Evolutionary conservation across 1,140 invertebrate species (phyloP).

Genomic region (Paraescarpia echinospica): DNA sequence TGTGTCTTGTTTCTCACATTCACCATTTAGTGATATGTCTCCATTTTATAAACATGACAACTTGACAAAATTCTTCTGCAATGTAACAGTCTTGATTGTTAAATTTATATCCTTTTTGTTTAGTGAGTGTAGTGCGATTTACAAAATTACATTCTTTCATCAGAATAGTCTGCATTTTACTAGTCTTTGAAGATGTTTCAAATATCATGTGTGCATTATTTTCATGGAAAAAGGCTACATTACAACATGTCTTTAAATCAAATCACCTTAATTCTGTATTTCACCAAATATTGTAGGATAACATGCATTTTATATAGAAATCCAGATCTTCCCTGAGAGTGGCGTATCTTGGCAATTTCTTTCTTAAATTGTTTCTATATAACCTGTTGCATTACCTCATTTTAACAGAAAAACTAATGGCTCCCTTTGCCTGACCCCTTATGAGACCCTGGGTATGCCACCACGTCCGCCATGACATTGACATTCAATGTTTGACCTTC

Average conservation of each 20-base stretch:
- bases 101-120: neutral
- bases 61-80: neutral
- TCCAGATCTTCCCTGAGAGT: neutral
- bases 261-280: too few relatives aligned
- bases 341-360: too few relatives aligned
- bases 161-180: neutral
- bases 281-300: too few relatives aligned
- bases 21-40: too few relatives aligned
- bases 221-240: neutral
- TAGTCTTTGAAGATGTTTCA: neutral
- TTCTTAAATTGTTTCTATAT: too few relatives aligned
- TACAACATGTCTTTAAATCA: neutral
- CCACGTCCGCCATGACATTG: neutral
- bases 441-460: neutral
- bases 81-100: neutral
- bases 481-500: conserved; percentile 13
- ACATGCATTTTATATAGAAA: neutral
- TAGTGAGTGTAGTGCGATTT: neutral
- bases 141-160: neutral
- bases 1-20: too few relatives aligned
- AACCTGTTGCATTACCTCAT: too few relatives aligned
- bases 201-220: neutral
- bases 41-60: too few relatives aligned
- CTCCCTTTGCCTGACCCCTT: too few relatives aligned
- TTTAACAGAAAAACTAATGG: too few relatives aligned